These are phyloP conservation scores for Typhlichthys subterraneus DNA, from an alignment of 2,797 vertebrate species.

Conservation along the genomic window DNA sequence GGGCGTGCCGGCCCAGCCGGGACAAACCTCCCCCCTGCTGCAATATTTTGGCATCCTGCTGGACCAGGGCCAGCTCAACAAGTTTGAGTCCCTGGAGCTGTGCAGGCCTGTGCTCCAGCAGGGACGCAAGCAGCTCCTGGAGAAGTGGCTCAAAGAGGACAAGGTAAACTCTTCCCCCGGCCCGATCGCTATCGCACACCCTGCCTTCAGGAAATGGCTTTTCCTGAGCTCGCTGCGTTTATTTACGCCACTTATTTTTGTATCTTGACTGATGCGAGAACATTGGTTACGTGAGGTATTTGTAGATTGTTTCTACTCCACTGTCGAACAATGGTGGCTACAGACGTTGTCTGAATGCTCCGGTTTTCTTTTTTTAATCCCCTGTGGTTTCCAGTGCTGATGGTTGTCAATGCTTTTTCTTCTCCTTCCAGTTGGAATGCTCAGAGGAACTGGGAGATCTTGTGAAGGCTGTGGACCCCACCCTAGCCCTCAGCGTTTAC, in stretches of 20 bases:
- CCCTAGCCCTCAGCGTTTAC: constrained; percentile 95
- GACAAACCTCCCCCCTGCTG: constrained; percentile 96
- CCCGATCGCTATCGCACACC: constrained; percentile 27
- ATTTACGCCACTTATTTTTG: constrained; percentile 46
- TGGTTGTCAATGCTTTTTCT: constrained; percentile 6
- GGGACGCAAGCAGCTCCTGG: constrained; percentile 96
- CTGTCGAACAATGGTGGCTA: neutral
- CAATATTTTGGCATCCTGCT: constrained; percentile 98
- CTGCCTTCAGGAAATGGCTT: constrained; percentile 40
- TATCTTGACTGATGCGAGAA: constrained; percentile 43
- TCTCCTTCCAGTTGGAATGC: constrained; percentile 87
- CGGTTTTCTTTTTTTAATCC: neutral
- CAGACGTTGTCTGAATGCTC: too few relatives aligned
- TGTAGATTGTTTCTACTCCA: constrained; percentile 12
- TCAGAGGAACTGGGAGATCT: constrained; percentile 97
- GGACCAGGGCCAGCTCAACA: constrained; percentile 98
- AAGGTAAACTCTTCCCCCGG: constrained; percentile 77
- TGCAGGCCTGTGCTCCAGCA: constrained; percentile 98
- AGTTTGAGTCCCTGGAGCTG: constrained; percentile 97
- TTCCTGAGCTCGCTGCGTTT: constrained; percentile 48
- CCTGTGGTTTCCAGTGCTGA: constrained; percentile 7
- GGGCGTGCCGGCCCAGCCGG: constrained; percentile 94
- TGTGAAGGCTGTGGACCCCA: constrained; percentile 97
- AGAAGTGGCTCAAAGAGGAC: constrained; percentile 99
- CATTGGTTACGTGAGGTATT: constrained; percentile 48